Percentiles rank a stretch among this genome's conserved stretches.
phyloP scores from a whole-genome alignment of 2,797 vertebrate genomes.

The Sparus aurata region DNA sequence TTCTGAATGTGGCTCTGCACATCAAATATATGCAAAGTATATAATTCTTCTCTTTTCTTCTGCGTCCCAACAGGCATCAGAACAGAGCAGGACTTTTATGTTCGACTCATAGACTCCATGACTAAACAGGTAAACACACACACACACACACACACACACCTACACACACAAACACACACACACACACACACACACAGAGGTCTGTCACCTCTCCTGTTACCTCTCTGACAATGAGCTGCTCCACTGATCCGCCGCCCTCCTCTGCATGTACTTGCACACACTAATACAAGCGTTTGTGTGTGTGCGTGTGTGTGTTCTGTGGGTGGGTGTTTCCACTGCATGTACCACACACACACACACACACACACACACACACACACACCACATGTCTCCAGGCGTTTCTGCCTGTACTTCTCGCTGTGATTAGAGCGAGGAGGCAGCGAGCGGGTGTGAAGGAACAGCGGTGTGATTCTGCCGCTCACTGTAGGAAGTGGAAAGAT shows the following conservation, averaged over 20 bases:
- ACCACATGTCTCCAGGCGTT: slow-evolving; percentile 66
- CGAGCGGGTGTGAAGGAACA: slow-evolving; percentile 68
- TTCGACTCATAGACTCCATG: slow-evolving; percentile 93
- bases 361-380: slow-evolving; percentile 33
- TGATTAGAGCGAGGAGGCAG: slow-evolving; percentile 76
- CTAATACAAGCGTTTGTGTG: slow-evolving; percentile 45
- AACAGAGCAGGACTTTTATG: slow-evolving; percentile 96
- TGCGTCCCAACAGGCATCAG: slow-evolving; percentile 71
- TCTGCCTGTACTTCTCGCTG: slow-evolving; percentile 71
- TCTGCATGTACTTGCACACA: slow-evolving; percentile 45
- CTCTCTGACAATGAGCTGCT: slow-evolving; percentile 71
- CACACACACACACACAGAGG: slow-evolving; percentile 40
- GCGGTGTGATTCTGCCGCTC: slow-evolving; percentile 69
- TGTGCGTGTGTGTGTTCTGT: slow-evolving; percentile 29
- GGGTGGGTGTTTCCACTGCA: slow-evolving; percentile 68
- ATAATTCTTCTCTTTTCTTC: slow-evolving; percentile 18
- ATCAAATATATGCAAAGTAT: slow-evolving; percentile 9
- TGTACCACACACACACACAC: slow-evolving; percentile 24
- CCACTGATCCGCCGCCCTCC: slow-evolving; percentile 67
- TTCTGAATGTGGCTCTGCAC: slow-evolving; percentile 4
- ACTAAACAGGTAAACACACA: slow-evolving; percentile 78
- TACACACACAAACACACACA: slow-evolving; percentile 23
- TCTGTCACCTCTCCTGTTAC: slow-evolving; percentile 76
- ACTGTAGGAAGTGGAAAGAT: slow-evolving; percentile 75
- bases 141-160: slow-evolving; percentile 23